Percentiles rank a stretch among this genome's conserved stretches.
Conservation (phyloP, 2,888 invertebrate species). For the Bimastos eiseni region DNA sequence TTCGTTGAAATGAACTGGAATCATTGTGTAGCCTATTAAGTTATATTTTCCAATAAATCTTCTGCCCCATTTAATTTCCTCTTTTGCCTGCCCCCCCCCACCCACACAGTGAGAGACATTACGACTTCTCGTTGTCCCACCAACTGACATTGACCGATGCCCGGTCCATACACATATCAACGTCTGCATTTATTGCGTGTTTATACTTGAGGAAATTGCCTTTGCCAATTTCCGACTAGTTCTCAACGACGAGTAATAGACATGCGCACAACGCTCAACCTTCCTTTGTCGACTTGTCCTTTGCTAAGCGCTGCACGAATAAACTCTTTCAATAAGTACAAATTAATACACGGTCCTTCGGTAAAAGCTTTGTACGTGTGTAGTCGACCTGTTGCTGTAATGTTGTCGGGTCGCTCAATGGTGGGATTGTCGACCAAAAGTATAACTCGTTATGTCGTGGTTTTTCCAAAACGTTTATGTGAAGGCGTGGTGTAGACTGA, state of each 20-base stretch:
- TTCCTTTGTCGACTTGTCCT: background rate
- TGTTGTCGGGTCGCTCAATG: too few species aligned
- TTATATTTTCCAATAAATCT: background rate
- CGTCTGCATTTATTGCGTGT: background rate
- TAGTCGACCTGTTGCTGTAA: too few species aligned
- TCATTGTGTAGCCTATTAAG: background rate
- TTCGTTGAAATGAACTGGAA: background rate
- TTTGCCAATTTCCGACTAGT: background rate
- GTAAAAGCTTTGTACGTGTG: too few species aligned
- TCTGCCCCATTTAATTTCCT: background rate
- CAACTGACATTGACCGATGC: background rate
- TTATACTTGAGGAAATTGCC: background rate
- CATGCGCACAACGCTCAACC: background rate
- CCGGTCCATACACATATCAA: background rate
- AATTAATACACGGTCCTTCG: too few species aligned
- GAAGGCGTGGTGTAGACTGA: too few species aligned
- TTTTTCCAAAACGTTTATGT: too few species aligned
- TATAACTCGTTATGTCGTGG: too few species aligned
- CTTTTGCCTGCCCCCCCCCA: background rate
- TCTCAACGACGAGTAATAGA: background rate
- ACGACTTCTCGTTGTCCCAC: background rate
- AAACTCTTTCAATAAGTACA: too few species aligned
- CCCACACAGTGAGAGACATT: background rate
- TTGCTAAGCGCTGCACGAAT: too few species aligned
- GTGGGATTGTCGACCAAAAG: too few species aligned